These are phyloP conservation scores for Oplegnathus fasciatus DNA, from an alignment of 2,113 vertebrate species.

Conservation along the genomic window DNA sequence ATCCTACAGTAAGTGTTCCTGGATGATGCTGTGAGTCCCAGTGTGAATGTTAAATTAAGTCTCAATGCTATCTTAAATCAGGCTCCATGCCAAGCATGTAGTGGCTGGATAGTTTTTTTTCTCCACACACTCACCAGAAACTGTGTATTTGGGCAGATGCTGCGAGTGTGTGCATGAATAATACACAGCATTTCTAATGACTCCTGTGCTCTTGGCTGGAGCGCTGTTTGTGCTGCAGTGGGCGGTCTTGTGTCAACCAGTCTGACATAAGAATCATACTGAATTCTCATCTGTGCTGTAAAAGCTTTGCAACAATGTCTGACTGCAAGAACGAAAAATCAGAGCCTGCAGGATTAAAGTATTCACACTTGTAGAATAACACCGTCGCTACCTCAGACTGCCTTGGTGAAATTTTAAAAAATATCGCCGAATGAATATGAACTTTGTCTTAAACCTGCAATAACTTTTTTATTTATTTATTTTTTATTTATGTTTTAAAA, in stretches of 20 bases:
- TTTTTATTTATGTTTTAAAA: no score
- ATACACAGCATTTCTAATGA: conserved; percentile 75
- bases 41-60: conserved; percentile 76
- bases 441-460: conserved; percentile 2
- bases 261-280: conserved; percentile 46
- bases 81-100: conserved; percentile 50
- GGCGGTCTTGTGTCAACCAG: conserved; percentile 48
- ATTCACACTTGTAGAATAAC: neutral
- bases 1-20: conserved; percentile 74
- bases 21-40: conserved; percentile 56
- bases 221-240: conserved; percentile 56
- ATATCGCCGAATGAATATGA: neutral
- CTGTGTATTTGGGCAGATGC: conserved; percentile 58
- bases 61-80: conserved; percentile 73
- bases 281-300: conserved; percentile 31
- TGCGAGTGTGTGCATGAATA: conserved; percentile 70
- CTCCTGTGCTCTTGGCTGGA: conserved; percentile 58
- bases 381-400: neutral
- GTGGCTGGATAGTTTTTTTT: conserved; percentile 27
- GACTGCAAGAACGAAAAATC: conserved; percentile 27
- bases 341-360: conserved; percentile 6
- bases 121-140: conserved; percentile 44
- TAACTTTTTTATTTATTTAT: no score
- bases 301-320: conserved; percentile 51
- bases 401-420: neutral